These are phyloP conservation scores for Sycophila texana DNA, from an alignment of 2,888 invertebrate genomes.

Conservation along the genomic window DNA sequence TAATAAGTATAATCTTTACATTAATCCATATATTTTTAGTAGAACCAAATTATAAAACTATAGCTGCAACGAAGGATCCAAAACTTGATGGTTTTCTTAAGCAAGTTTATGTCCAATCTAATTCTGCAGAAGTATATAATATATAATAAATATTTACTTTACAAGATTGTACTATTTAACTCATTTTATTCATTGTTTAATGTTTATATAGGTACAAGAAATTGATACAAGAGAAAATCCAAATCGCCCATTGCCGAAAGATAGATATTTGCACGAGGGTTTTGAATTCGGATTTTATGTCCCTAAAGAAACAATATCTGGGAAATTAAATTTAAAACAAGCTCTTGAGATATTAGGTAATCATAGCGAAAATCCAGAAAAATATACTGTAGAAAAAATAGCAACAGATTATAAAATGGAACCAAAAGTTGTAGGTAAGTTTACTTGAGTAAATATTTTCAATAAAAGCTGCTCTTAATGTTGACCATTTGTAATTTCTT, in stretches of 20 bases:
- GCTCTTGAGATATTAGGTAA: slow-evolving; percentile 82
- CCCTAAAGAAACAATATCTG: slow-evolving; percentile 79
- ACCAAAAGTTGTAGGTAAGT: slow-evolving; percentile 78
- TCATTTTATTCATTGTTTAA: slow-evolving; percentile 18
- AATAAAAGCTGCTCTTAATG: not conserved
- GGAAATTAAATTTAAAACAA: slow-evolving; percentile 82
- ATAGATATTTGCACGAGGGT: slow-evolving; percentile 76
- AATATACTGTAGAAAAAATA: slow-evolving; percentile 79
- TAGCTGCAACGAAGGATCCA: slow-evolving; percentile 80
- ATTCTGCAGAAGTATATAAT: slow-evolving; percentile 74
- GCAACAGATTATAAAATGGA: slow-evolving; percentile 84
- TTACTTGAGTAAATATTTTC: slow-evolving; percentile 6
- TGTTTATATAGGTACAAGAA: slow-evolving; percentile 62
- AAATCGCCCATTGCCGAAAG: slow-evolving; percentile 79
- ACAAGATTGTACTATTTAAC: not conserved
- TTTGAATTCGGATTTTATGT: slow-evolving; percentile 84
- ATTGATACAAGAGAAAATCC: slow-evolving; percentile 73
- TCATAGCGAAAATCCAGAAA: slow-evolving; percentile 80
- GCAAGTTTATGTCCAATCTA: slow-evolving; percentile 85
- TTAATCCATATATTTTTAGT: slow-evolving; percentile 70
- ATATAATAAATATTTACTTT: slow-evolving; percentile 48
- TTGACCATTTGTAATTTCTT: no score
- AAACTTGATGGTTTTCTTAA: slow-evolving; percentile 82
- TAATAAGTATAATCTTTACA: not conserved
- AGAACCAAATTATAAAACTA: slow-evolving; percentile 80